phyloP scores from a whole-genome alignment of 2,797 vertebrate species.

The Melanotaenia pygmaea region DNA sequence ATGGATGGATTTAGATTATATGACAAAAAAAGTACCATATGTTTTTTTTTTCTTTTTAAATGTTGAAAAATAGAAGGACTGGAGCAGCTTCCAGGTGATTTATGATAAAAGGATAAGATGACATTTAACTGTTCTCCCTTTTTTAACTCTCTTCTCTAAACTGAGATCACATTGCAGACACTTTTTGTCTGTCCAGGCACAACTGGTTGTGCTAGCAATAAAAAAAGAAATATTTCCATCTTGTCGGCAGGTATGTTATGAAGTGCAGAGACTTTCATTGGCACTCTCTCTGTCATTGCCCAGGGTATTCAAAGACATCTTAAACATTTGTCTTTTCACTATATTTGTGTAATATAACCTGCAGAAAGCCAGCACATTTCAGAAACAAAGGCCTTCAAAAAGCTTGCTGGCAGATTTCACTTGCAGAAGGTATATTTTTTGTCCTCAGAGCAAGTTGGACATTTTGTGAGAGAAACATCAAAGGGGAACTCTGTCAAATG shows the following conservation, averaged over 20 bases:
- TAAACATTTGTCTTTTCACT: slow-evolving; percentile 49
- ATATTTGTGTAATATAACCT: slow-evolving; percentile 28
- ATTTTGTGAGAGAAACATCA: slow-evolving; percentile 7
- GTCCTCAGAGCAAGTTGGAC: slow-evolving; percentile 11
- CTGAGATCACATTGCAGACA: slow-evolving; percentile 39
- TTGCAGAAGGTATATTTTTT: slow-evolving; percentile 8
- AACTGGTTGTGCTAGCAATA: slow-evolving; percentile 34
- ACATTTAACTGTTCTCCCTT: slow-evolving; percentile 49
- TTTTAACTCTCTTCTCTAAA: slow-evolving; percentile 37
- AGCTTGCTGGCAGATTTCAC: slow-evolving; percentile 12
- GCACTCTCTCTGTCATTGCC: slow-evolving; percentile 26
- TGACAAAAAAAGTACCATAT: slow-evolving; percentile 20
- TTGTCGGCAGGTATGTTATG: slow-evolving; percentile 44
- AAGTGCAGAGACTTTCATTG: slow-evolving; percentile 38
- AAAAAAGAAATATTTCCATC: slow-evolving; percentile 50
- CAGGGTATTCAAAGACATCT: slow-evolving; percentile 25
- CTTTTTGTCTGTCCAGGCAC: slow-evolving; percentile 42
- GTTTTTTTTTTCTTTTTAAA: slow-evolving; percentile 40
- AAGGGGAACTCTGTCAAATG: background rate
- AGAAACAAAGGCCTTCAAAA: slow-evolving; percentile 9
- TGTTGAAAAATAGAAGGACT: slow-evolving; percentile 32
- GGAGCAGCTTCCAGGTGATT: slow-evolving; percentile 34
- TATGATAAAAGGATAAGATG: slow-evolving; percentile 40
- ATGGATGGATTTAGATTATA: background rate
- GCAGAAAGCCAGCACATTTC: slow-evolving; percentile 27